Evolutionary conservation across 1,140 invertebrate species (phyloP).

Genomic region (Stegodyphus dumicola): DNA sequence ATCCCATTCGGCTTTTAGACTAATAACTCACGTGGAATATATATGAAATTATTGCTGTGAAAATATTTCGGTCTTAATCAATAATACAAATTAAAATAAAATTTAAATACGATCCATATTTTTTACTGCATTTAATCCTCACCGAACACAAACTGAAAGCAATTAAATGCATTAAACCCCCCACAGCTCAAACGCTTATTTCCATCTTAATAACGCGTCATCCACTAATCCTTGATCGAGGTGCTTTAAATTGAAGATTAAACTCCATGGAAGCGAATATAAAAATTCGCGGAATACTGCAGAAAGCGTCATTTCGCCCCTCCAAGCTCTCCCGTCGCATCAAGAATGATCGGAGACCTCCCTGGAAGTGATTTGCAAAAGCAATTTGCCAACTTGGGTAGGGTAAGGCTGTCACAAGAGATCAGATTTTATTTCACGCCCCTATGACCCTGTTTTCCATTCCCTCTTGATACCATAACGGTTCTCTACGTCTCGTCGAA

Average conservation of each 20-base stretch:
- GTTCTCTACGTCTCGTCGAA: not conserved
- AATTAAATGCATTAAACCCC: not conserved
- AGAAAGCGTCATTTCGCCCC: not conserved
- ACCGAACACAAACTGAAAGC: no score
- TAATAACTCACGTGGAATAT: no score
- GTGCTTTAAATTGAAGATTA: not conserved
- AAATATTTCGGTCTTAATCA: no score
- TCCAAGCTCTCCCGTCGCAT: no score
- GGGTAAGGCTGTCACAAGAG: constrained; percentile 51
- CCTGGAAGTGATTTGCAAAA: constrained; percentile 56
- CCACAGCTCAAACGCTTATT: no score
- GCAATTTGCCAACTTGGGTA: constrained; percentile 44
- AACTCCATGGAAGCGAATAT: not conserved
- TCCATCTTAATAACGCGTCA: no score
- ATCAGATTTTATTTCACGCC: constrained; percentile 59
- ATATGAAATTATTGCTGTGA: no score
- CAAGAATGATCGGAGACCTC: constrained; percentile 37
- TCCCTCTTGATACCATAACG: not conserved
- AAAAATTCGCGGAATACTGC: not conserved
- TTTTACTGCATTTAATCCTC: no score
- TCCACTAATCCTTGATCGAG: not conserved
- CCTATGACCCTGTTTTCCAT: constrained; percentile 48
- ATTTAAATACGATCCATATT: no score
- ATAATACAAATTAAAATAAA: no score
- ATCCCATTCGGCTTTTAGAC: no score